Conservation (phyloP, 1,140 invertebrate species). For the Lepidurus couesii region DNA sequence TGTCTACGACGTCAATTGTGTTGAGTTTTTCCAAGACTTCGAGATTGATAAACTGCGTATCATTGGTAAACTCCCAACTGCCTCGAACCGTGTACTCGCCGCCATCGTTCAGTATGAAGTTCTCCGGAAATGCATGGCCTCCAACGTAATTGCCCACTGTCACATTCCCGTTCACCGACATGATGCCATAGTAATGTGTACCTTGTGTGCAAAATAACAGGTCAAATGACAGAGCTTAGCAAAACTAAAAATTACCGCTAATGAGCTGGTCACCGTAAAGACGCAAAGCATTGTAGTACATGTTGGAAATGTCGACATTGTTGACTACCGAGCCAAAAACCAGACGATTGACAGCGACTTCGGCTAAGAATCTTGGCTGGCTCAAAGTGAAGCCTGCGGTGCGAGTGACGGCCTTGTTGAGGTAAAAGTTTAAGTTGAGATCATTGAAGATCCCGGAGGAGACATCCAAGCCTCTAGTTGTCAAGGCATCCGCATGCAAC, state of each 20-base stretch:
- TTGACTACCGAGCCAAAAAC: background rate
- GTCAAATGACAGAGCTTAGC: background rate
- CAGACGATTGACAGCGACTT: background rate
- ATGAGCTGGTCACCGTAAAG: background rate
- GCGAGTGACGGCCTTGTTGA: background rate
- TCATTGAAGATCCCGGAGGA: background rate
- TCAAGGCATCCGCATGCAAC: background rate
- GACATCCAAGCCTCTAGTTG: background rate
- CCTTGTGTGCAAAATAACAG: background rate
- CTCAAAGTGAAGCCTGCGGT: background rate
- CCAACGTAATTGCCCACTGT: background rate
- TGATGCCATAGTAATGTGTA: slow-evolving; percentile 1
- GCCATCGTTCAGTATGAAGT: background rate
- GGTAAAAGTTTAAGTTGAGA: background rate
- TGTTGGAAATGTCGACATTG: background rate
- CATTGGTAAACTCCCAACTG: background rate
- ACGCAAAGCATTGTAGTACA: slow-evolving; percentile 16
- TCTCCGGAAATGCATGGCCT: background rate
- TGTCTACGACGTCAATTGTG: background rate
- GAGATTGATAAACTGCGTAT: background rate
- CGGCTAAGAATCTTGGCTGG: background rate
- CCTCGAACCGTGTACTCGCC: background rate
- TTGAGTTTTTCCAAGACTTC: background rate
- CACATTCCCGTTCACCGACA: background rate
- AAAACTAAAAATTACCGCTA: background rate